A percentile compares a stretch with the other conserved stretches of the same genome.
These are phyloP conservation scores for Myopa testacea DNA, from an alignment of 2,888 invertebrate species.

Conservation along the genomic window DNA sequence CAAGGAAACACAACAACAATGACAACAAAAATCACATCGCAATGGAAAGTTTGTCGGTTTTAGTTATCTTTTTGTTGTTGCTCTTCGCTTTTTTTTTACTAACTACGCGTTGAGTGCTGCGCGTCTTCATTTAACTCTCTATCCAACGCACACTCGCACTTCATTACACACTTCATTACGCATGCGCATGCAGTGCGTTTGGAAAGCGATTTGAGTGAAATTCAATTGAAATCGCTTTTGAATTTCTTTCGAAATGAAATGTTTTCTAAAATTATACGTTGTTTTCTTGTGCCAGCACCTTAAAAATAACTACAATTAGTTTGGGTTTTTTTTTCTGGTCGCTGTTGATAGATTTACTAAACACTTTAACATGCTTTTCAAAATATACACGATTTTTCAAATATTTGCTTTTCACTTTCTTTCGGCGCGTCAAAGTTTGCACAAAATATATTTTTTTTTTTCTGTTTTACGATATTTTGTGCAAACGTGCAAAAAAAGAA, in stretches of 20 bases:
- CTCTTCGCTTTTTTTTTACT: not conserved
- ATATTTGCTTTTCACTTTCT: constrained; percentile 15
- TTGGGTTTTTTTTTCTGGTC: no score
- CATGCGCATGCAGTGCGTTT: constrained; percentile 35
- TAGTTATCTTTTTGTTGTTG: not conserved
- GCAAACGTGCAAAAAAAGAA: no score
- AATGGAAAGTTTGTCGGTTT: constrained; percentile 25
- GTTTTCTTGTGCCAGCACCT: not conserved
- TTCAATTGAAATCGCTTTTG: not conserved
- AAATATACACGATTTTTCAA: not conserved
- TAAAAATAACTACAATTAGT: not conserved
- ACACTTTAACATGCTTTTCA: not conserved
- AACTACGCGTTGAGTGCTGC: not conserved
- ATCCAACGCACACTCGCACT: not conserved
- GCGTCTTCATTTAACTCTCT: not conserved
- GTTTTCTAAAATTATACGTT: not conserved
- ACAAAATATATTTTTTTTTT: no score
- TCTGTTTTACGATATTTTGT: no score
- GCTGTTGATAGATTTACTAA: not conserved
- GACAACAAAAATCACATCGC: constrained; percentile 11
- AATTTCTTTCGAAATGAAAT: constrained; percentile 3
- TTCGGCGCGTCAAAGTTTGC: not conserved
- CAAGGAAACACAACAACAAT: not conserved
- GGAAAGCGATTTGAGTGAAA: constrained; percentile 36
- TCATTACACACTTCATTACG: constrained; percentile 11